These are phyloP conservation scores for Polyergus mexicanus DNA, from an alignment of 1,140 invertebrate species.

Conservation along the genomic window DNA sequence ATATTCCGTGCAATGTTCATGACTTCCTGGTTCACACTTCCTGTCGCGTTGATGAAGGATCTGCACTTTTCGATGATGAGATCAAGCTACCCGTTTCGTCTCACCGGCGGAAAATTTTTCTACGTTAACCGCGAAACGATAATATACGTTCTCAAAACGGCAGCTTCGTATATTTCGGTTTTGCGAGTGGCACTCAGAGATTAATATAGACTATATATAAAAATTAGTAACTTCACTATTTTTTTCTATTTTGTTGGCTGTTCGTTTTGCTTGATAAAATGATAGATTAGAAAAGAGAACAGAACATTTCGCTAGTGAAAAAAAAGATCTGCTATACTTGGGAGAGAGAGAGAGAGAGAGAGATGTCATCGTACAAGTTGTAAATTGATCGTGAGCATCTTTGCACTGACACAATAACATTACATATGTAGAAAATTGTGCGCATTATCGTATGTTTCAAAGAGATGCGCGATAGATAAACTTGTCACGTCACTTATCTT, in stretches of 20 bases:
- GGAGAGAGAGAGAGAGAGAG: no score
- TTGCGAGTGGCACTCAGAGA: constrained; percentile 56
- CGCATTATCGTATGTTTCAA: background rate
- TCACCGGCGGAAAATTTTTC: constrained; percentile 72
- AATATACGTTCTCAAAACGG: constrained; percentile 69
- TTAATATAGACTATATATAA: constrained; percentile 14
- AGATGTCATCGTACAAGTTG: background rate
- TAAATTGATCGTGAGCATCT: constrained; percentile 14
- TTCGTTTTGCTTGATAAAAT: background rate
- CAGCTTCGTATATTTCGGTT: constrained; percentile 75
- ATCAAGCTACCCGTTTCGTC: constrained; percentile 59
- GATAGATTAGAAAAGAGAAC: background rate
- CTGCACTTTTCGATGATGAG: constrained; percentile 72
- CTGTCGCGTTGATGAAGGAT: constrained; percentile 67
- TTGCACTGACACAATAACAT: background rate
- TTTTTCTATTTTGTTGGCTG: background rate
- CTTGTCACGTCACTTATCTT: constrained; percentile 53
- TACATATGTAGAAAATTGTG: constrained; percentile 10
- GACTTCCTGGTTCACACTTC: constrained; percentile 71
- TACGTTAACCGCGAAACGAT: constrained; percentile 70
- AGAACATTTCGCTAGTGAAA: constrained; percentile 1
- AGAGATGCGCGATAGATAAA: constrained; percentile 3
- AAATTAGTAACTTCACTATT: background rate
- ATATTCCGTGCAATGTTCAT: constrained; percentile 65
- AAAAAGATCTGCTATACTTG: background rate